Evolutionary conservation across 2,113 vertebrate genomes (phyloP).

Genomic region (Psettodes erumei): DNA sequence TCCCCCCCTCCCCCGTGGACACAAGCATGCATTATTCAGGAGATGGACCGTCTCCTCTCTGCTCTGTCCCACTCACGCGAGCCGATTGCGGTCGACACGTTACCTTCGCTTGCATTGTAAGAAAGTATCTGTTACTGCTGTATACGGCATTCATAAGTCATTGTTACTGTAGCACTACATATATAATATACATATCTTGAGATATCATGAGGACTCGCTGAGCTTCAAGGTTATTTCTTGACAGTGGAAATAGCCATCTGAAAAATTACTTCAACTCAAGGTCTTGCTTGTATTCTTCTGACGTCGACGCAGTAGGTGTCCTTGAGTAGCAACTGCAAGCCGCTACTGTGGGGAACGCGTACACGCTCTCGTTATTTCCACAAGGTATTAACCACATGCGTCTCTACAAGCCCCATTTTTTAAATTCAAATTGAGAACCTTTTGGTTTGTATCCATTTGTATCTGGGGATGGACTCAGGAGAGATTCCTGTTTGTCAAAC

Average conservation of each 20-base stretch:
- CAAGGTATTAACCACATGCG: neutral
- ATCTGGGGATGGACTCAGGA: neutral
- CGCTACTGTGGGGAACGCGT: neutral
- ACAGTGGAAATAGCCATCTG: too few relatives aligned
- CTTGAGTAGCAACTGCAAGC: neutral
- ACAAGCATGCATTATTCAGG: slow-evolving; percentile 65
- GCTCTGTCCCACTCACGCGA: slow-evolving; percentile 1
- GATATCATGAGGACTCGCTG: neutral
- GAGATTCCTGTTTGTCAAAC: neutral
- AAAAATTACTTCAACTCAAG: too few relatives aligned
- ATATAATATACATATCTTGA: neutral
- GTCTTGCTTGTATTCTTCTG: neutral
- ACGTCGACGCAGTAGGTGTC: too few relatives aligned
- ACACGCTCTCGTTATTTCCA: neutral
- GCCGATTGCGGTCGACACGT: neutral
- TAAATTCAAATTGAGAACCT: neutral
- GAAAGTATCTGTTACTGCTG: neutral
- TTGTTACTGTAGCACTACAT: neutral
- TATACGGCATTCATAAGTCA: neutral
- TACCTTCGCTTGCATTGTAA: neutral
- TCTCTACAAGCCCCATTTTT: neutral
- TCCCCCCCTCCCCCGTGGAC: too few relatives aligned
- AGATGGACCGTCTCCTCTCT: slow-evolving; percentile 18
- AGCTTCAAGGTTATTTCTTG: neutral
- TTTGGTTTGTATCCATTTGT: neutral